phyloP scores from a whole-genome alignment of 2,888 invertebrate genomes.

The Incurvaria masculella region DNA sequence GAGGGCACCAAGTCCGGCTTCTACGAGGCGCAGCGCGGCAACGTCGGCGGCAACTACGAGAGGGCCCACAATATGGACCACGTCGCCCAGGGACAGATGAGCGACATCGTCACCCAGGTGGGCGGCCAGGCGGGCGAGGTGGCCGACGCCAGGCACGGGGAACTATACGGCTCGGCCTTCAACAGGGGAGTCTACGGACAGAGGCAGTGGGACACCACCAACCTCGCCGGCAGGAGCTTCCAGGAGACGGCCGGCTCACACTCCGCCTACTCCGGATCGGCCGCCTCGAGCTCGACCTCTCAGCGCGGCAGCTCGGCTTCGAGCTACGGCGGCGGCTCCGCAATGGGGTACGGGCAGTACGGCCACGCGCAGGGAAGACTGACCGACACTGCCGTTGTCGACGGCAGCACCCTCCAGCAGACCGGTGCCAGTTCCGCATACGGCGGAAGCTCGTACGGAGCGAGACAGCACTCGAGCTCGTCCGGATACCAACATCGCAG shows the following conservation, averaged over 20 bases:
- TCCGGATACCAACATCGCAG: not conserved
- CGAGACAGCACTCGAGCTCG: not conserved
- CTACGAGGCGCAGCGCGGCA: slow-evolving; percentile 50
- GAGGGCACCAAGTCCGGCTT: slow-evolving; percentile 44
- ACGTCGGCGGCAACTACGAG: slow-evolving; percentile 52
- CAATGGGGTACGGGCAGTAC: not conserved
- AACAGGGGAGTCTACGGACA: slow-evolving; percentile 43
- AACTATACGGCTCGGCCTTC: slow-evolving; percentile 41
- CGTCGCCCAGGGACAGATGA: slow-evolving; percentile 47
- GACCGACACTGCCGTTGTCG: not conserved
- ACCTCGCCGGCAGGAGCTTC: slow-evolving; percentile 41
- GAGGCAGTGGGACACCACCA: slow-evolving; percentile 34
- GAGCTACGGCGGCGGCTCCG: not conserved
- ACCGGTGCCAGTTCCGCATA: not conserved
- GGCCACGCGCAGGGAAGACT: not conserved
- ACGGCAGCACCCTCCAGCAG: not conserved
- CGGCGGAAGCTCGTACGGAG: not conserved
- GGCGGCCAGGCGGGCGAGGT: slow-evolving; percentile 45
- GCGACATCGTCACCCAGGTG: slow-evolving; percentile 37
- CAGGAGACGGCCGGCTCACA: slow-evolving; percentile 25
- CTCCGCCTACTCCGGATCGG: slow-evolving; percentile 19
- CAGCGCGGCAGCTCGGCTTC: not conserved
- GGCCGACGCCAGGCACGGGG: slow-evolving; percentile 32
- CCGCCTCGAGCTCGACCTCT: slow-evolving; percentile 9
- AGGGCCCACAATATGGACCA: slow-evolving; percentile 48